phyloP scores from a whole-genome alignment of 2,797 vertebrate species.

The Girardinus metallicus region DNA sequence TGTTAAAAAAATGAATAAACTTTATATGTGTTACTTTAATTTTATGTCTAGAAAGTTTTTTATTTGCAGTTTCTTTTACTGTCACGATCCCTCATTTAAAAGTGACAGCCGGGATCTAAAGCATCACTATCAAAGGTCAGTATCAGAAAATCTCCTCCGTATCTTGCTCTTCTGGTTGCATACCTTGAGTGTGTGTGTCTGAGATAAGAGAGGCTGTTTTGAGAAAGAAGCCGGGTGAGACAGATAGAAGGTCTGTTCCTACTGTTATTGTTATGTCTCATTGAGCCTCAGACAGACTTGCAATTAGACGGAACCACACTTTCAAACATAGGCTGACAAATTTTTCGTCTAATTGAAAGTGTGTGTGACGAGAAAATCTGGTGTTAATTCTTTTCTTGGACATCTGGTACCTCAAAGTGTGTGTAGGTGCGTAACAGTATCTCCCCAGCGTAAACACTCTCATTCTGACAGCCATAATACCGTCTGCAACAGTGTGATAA shows the following conservation, averaged over 20 bases:
- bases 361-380: slow-evolving; percentile 54
- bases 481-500: slow-evolving; percentile 61
- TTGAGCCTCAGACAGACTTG: slow-evolving; percentile 68
- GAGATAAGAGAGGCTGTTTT: slow-evolving; percentile 55
- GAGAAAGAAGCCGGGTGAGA: slow-evolving; percentile 45
- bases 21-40: slow-evolving; percentile 5
- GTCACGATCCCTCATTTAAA: background rate
- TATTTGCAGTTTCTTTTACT: background rate
- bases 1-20: background rate
- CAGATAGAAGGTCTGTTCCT: slow-evolving; percentile 61
- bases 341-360: slow-evolving; percentile 57
- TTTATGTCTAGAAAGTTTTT: slow-evolving; percentile 3
- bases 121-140: slow-evolving; percentile 35
- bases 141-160: slow-evolving; percentile 18
- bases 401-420: slow-evolving; percentile 48
- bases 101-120: slow-evolving; percentile 16
- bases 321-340: slow-evolving; percentile 69
- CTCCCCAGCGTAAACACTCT: slow-evolving; percentile 62
- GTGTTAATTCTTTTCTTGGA: slow-evolving; percentile 66
- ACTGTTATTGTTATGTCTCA: slow-evolving; percentile 76
- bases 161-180: background rate
- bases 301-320: slow-evolving; percentile 75
- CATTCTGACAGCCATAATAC: slow-evolving; percentile 63
- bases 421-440: slow-evolving; percentile 51
- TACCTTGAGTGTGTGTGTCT: slow-evolving; percentile 5